A percentile compares a stretch with the other conserved stretches of the same genome.
Evolutionary conservation across 2,888 invertebrate genomes (phyloP).

Genomic region (Melipona beecheii): DNA sequence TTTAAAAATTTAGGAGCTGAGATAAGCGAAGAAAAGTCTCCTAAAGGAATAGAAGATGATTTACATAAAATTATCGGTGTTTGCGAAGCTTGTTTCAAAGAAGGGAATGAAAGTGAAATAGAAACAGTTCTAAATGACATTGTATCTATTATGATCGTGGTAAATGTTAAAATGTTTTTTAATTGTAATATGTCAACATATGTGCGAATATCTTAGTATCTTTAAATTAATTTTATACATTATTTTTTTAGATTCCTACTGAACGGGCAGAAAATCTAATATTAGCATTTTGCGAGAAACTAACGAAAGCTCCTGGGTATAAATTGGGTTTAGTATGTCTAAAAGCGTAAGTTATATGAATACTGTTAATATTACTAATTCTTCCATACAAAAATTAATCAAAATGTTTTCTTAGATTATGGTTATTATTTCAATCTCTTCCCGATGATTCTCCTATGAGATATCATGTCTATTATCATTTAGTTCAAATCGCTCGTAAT

Average conservation of each 20-base stretch:
- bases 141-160: slow-evolving; percentile 96
- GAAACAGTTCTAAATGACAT: slow-evolving; percentile 98
- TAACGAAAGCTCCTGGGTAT: slow-evolving; percentile 93
- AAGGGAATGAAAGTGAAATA: slow-evolving; percentile 93
- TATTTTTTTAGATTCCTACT: slow-evolving; percentile 88
- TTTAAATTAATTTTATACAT: slow-evolving; percentile 9
- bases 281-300: slow-evolving; percentile 95
- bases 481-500: slow-evolving; percentile 94
- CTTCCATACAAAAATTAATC: background rate
- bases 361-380: slow-evolving; percentile 1
- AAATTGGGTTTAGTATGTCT: slow-evolving; percentile 92
- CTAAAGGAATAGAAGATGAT: slow-evolving; percentile 96
- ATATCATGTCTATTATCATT: slow-evolving; percentile 96
- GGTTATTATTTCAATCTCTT: slow-evolving; percentile 96
- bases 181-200: background rate
- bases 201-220: background rate
- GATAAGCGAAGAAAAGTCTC: slow-evolving; percentile 95
- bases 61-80: slow-evolving; percentile 97
- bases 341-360: slow-evolving; percentile 89
- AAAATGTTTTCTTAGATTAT: slow-evolving; percentile 87
- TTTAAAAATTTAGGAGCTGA: slow-evolving; percentile 97
- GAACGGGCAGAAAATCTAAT: slow-evolving; percentile 95
- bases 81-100: slow-evolving; percentile 96
- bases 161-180: slow-evolving; percentile 83
- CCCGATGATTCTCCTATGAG: slow-evolving; percentile 93